Percentiles rank a stretch among this genome's conserved stretches.
Conservation (phyloP, 1,140 invertebrate species). For the Drosophila rhopaloa region DNA sequence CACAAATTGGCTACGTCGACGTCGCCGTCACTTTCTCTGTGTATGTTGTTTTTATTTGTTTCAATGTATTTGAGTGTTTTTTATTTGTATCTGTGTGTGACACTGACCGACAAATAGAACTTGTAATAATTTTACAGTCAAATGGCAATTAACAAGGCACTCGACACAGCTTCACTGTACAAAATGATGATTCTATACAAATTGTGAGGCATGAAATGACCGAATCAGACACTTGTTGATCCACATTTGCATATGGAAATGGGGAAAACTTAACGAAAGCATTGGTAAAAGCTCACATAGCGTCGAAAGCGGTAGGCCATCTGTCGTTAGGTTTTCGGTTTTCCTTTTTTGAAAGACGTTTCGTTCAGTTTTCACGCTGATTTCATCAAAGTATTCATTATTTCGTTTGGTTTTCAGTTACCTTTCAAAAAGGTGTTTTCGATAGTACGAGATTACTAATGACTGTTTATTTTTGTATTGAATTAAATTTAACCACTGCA, state of each 20-base stretch:
- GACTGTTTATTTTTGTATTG: conserved; percentile 7
- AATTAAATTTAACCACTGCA: conserved; percentile 38
- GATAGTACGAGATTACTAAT: background rate
- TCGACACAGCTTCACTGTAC: conserved; percentile 37
- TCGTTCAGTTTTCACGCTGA: conserved; percentile 1
- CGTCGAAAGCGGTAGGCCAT: conserved; percentile 70
- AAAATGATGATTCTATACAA: background rate
- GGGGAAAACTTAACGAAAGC: conserved; percentile 44
- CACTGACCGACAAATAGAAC: conserved; percentile 69
- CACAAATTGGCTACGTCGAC: conserved; percentile 73
- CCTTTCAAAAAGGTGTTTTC: background rate
- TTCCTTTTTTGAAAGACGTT: background rate
- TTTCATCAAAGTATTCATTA: background rate
- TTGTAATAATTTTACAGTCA: conserved; percentile 56
- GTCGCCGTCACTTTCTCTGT: conserved; percentile 48
- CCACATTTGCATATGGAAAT: conserved; percentile 3
- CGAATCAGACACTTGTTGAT: conserved; percentile 49
- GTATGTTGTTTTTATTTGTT: conserved; percentile 13
- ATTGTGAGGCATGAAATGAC: conserved; percentile 21
- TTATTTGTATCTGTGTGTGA: conserved; percentile 35
- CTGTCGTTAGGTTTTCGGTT: conserved; percentile 19
- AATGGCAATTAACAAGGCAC: conserved; percentile 58
- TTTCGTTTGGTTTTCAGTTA: background rate
- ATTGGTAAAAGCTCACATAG: conserved; percentile 68
- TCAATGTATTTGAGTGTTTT: conserved; percentile 25